A percentile compares a stretch with the other conserved stretches of the same genome.
phyloP scores from a whole-genome alignment of 1,140 invertebrate species.

The Melitaea cinxia region DNA sequence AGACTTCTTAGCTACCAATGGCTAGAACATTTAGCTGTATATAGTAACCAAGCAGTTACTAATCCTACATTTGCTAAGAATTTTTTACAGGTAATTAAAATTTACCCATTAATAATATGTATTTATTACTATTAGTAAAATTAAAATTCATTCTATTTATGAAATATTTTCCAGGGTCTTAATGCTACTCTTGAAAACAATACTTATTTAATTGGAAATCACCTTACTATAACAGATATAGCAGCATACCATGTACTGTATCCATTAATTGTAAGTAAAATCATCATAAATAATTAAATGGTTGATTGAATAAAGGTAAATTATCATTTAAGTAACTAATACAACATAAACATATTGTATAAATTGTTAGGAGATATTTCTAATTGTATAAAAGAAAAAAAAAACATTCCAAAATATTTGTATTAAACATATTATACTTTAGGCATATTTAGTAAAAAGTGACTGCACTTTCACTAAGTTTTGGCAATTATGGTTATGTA shows the following conservation, averaged over 20 bases:
- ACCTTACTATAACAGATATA: slow-evolving; percentile 60
- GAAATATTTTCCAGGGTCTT: slow-evolving; percentile 59
- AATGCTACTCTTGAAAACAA: slow-evolving; percentile 62
- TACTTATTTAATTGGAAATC: slow-evolving; percentile 66
- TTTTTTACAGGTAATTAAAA: slow-evolving; percentile 60
- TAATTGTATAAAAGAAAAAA: no score
- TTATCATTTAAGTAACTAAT: no score
- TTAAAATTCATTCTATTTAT: no score
- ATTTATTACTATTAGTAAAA: no score
- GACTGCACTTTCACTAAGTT: no score
- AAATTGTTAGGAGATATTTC: no score
- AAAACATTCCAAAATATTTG: no score
- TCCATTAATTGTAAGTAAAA: slow-evolving; percentile 64
- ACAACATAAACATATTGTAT: no score
- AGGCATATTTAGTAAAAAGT: no score
- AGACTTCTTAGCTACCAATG: slow-evolving; percentile 63
- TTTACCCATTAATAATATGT: neutral
- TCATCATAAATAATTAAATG: neutral
- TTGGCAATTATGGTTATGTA: no score
- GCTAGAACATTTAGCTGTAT: slow-evolving; percentile 70
- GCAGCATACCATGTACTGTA: slow-evolving; percentile 67
- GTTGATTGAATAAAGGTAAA: no score
- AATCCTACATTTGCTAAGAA: slow-evolving; percentile 62
- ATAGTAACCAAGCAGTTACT: slow-evolving; percentile 60
- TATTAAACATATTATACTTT: no score